Evolutionary conservation across 2,797 vertebrate genomes (phyloP).

Genomic region (Xenopus petersii): DNA sequence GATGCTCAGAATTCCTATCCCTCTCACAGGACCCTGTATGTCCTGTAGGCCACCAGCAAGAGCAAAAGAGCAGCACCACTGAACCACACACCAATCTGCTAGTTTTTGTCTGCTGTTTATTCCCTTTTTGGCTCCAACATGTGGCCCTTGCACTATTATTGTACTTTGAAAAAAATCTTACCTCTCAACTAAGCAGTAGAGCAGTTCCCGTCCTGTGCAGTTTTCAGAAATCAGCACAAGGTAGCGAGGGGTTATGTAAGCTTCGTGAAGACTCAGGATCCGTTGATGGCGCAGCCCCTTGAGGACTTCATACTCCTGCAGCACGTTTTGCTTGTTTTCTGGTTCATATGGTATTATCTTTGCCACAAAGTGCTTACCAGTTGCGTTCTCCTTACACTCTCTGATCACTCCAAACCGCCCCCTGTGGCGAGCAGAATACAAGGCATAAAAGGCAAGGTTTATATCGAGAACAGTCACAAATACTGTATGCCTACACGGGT

Average conservation of each 20-base stretch:
- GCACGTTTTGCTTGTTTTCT: conserved; percentile 80
- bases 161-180: conserved; percentile 47
- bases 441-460: not conserved
- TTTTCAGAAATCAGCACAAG: conserved; percentile 93
- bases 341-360: conserved; percentile 93
- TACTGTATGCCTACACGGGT: not conserved
- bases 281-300: conserved; percentile 89
- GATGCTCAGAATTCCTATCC: too few species aligned
- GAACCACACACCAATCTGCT: too few species aligned
- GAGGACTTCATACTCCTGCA: conserved; percentile 95
- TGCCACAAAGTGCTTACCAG: conserved; percentile 89
- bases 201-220: conserved; percentile 90
- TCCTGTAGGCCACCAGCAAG: too few species aligned
- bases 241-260: conserved; percentile 95
- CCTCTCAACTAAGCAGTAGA: conserved; percentile 93
- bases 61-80: too few species aligned
- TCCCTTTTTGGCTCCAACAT: too few species aligned
- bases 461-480: too few species aligned
- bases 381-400: conserved; percentile 91
- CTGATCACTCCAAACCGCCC: conserved; percentile 94
- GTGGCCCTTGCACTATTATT: too few species aligned
- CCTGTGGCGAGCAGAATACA: conserved; percentile 57
- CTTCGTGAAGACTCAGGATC: conserved; percentile 94
- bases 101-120: too few species aligned
- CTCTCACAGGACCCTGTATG: too few species aligned